Conservation (phyloP, 1,140 invertebrate species). For the Drosophila nasuta region DNA sequence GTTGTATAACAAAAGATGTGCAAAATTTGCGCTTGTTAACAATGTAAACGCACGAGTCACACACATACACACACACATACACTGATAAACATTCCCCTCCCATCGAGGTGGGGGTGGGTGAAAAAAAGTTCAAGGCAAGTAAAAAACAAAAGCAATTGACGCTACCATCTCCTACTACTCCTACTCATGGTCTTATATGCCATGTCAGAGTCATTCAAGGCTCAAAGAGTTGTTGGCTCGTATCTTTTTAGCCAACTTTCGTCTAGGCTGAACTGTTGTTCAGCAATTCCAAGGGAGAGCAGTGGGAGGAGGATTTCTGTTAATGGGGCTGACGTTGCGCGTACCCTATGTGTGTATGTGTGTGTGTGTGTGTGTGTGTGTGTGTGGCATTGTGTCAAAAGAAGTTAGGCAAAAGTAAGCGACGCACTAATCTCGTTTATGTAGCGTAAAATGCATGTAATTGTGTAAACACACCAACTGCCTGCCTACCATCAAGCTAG, state of each 20-base stretch:
- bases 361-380: slow-evolving; percentile 35
- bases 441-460: slow-evolving; percentile 82
- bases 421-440: slow-evolving; percentile 80
- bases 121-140: slow-evolving; percentile 51
- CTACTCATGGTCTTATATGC: slow-evolving; percentile 12
- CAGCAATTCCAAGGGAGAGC: neutral
- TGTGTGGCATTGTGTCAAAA: too few relatives aligned
- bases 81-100: slow-evolving; percentile 15
- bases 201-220: slow-evolving; percentile 40
- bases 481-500: neutral
- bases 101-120: neutral
- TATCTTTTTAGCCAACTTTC: slow-evolving; percentile 65
- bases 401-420: slow-evolving; percentile 66
- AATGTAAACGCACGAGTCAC: slow-evolving; percentile 62
- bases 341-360: neutral
- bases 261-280: slow-evolving; percentile 36
- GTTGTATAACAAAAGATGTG: slow-evolving; percentile 72
- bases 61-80: slow-evolving; percentile 33
- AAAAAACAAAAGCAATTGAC: slow-evolving; percentile 74
- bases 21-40: slow-evolving; percentile 75
- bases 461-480: slow-evolving; percentile 72
- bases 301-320: neutral
- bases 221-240: slow-evolving; percentile 56
- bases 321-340: slow-evolving; percentile 40
- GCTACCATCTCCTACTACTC: slow-evolving; percentile 24